Evolutionary conservation across 2,888 invertebrate species (phyloP), one percentile per base, ranked within the genome.

Genomic region (Leucophenga maculata): DNA sequence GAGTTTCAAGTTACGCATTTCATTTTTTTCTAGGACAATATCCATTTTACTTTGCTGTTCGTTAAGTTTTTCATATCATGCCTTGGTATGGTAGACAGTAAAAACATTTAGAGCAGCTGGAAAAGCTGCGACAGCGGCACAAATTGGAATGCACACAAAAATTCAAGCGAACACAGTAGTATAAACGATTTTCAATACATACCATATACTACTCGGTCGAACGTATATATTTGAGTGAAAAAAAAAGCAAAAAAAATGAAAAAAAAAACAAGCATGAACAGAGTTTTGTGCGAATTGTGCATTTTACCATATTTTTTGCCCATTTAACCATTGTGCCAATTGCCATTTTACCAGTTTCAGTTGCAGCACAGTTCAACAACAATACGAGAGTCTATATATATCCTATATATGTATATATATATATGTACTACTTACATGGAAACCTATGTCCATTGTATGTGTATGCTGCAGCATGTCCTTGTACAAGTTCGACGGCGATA

Each of bases 381-480:
- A 39, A 39, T 11, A 39, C 8, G 8, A 39, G 8, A 39, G 11
- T 68, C 69, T 52, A 68, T 71, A 70, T 60, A 69, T 69, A 1
- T 70, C 68, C 57, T 73, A 71, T 72, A 18, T 50, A 32, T 70
- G 65, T 64, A 60, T 78, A 74, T 74, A 73, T 75, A 26, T 26
- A 4, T 26, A 4, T 26, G 26, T 26, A 26, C 26, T 26, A 26
- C 26, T 26, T 26, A 26, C 26, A 26, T 26, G 26, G 3, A 26
- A 26, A 26, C 26, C 26, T 26, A 82, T 79, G 77, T 80, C 83
- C 80, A 83, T 83, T 83, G 83, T 80, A 39, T 39, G 11, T 80
- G 77, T 80, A 78, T 83, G 82, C 78, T 80, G 83, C 80, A n/a
- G 74, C 83, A 79, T 82, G 83, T 82, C 77, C 80, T 78, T 80